phyloP scores from a whole-genome alignment of 1,140 invertebrate genomes.

The Drosophila willistoni region DNA sequence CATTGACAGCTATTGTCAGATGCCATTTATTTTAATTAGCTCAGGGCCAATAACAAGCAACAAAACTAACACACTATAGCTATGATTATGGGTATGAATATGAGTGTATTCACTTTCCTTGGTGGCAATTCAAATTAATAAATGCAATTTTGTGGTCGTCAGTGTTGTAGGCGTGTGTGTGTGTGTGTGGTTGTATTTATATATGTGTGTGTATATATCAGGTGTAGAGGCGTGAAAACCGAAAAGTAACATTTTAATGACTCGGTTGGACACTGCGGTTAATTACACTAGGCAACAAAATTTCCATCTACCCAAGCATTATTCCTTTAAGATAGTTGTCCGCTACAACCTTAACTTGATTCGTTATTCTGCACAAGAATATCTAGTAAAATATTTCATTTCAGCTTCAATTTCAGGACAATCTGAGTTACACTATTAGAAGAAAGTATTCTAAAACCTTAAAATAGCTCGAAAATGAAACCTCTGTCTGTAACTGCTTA shows the following conservation, averaged over 20 bases:
- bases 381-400: too few species aligned
- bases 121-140: slow-evolving; percentile 51
- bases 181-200: background rate
- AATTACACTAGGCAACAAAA: slow-evolving; percentile 46
- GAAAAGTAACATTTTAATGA: slow-evolving; percentile 64
- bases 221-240: slow-evolving; percentile 53
- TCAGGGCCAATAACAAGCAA: slow-evolving; percentile 22
- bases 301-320: too few species aligned
- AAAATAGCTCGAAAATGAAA: too few species aligned
- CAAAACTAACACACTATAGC: slow-evolving; percentile 17
- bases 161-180: slow-evolving; percentile 19
- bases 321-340: too few species aligned
- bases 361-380: too few species aligned
- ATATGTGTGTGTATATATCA: background rate
- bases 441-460: too few species aligned
- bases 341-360: too few species aligned
- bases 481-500: too few species aligned
- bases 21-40: slow-evolving; percentile 80
- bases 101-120: slow-evolving; percentile 40
- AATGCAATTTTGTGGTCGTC: slow-evolving; percentile 67
- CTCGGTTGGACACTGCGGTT: slow-evolving; percentile 50
- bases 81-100: slow-evolving; percentile 1
- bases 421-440: too few species aligned
- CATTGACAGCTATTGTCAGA: slow-evolving; percentile 60
- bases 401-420: too few species aligned